Evolutionary conservation across 2,113 vertebrate species (phyloP).

Genomic region (Pipra filicauda): DNA sequence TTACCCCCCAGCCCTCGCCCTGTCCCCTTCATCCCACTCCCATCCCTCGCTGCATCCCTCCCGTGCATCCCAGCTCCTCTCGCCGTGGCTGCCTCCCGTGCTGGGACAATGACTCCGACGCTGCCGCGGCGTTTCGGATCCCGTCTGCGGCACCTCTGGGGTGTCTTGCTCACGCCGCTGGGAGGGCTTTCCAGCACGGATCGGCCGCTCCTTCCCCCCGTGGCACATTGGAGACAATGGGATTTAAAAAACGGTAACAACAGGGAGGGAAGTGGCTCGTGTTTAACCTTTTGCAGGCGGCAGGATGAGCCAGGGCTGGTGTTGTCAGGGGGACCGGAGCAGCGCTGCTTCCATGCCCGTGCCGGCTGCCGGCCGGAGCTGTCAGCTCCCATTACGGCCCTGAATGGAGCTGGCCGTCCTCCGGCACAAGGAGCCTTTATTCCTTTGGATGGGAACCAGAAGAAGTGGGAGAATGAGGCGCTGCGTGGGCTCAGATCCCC

Average conservation of each 20-base stretch:
- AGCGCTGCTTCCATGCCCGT: neutral
- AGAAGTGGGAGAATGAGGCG: neutral
- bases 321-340: conserved; percentile 12
- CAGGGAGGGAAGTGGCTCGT: neutral
- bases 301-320: neutral
- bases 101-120: neutral
- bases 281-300: neutral
- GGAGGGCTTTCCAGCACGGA: neutral
- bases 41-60: neutral
- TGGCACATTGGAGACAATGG: neutral
- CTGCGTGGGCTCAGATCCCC: neutral
- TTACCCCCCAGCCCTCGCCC: neutral
- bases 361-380: neutral
- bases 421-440: conserved; percentile 4
- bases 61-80: neutral
- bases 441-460: conserved; percentile 14
- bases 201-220: neutral
- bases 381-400: conserved; percentile 18
- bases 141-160: neutral
- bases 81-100: neutral
- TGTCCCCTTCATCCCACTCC: neutral
- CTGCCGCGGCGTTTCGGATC: neutral
- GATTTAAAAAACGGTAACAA: neutral
- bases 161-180: neutral
- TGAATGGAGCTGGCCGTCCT: neutral